Evolutionary conservation across 2,113 vertebrate genomes (phyloP).

Genomic region (Tringa solitaria): DNA sequence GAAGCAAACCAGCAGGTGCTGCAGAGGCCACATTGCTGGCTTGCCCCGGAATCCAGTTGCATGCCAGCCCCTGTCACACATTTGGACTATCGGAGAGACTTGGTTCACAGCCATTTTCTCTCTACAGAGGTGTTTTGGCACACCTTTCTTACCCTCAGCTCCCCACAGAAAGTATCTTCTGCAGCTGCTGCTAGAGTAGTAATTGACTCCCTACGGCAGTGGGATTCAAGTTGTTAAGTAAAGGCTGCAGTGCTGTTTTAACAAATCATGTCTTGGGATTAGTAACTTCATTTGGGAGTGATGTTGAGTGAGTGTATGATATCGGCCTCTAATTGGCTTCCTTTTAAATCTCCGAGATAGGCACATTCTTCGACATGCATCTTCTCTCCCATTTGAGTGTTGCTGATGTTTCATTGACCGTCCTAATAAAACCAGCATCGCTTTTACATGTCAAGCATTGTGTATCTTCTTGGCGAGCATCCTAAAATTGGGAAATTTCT

Average conservation of each 20-base stretch:
- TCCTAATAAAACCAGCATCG: not conserved
- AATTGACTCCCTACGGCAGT: not conserved
- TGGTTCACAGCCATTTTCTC: not conserved
- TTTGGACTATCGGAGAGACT: rapidly evolving
- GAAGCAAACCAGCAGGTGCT: not conserved
- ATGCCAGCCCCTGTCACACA: not conserved
- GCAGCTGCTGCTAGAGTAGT: not conserved
- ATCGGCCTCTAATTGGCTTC: not conserved
- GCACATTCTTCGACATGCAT: not conserved
- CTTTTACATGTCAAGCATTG: not conserved
- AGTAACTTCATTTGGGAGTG: not conserved
- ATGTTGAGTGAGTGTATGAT: not conserved
- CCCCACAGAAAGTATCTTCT: not conserved
- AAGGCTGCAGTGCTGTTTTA: not conserved
- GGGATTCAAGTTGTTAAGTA: not conserved
- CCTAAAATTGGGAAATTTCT: not conserved
- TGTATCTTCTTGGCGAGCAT: not conserved
- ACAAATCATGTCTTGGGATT: not conserved
- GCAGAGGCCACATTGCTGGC: not conserved
- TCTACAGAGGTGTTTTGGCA: not conserved
- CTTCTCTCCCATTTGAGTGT: not conserved
- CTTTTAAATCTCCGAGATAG: not conserved
- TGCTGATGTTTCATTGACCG: not conserved
- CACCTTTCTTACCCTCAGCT: not conserved
- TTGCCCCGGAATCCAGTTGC: not conserved